Conservation (phyloP, 2,113 vertebrate genomes). For the Naja naja region DNA sequence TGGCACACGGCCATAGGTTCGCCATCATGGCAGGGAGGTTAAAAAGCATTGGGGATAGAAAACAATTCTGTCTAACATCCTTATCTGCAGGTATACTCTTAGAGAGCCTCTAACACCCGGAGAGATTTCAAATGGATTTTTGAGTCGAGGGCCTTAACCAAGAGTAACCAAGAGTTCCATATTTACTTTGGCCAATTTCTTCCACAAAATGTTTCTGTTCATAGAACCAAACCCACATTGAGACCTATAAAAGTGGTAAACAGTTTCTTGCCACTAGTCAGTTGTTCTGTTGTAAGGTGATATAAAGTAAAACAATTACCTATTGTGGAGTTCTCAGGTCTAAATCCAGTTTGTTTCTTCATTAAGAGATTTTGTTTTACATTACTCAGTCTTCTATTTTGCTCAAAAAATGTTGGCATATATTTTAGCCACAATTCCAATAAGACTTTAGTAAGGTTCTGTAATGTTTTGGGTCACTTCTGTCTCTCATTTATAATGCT, state of each 20-base stretch:
- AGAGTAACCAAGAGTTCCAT: neutral
- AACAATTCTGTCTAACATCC: neutral
- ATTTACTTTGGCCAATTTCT: neutral
- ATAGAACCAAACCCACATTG: neutral
- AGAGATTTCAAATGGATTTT: neutral
- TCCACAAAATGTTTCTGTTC: neutral
- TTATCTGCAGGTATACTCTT: neutral
- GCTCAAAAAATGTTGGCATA: neutral
- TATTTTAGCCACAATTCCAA: neutral
- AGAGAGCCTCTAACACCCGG: neutral
- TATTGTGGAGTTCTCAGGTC: neutral
- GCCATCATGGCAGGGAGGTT: too few relatives aligned
- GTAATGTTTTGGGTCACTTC: neutral
- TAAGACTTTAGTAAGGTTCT: neutral
- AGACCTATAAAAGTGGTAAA: neutral
- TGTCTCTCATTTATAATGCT: neutral
- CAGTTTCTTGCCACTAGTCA: neutral
- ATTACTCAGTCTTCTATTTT: neutral
- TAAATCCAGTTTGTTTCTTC: neutral
- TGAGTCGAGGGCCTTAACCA: neutral
- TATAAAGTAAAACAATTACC: neutral
- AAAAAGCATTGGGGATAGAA: neutral
- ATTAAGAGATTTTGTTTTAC: neutral
- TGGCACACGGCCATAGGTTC: too few relatives aligned
- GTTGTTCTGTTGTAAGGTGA: neutral